Conservation (phyloP, 2,888 invertebrate genomes). For the Amphipyra tragopoginis region DNA sequence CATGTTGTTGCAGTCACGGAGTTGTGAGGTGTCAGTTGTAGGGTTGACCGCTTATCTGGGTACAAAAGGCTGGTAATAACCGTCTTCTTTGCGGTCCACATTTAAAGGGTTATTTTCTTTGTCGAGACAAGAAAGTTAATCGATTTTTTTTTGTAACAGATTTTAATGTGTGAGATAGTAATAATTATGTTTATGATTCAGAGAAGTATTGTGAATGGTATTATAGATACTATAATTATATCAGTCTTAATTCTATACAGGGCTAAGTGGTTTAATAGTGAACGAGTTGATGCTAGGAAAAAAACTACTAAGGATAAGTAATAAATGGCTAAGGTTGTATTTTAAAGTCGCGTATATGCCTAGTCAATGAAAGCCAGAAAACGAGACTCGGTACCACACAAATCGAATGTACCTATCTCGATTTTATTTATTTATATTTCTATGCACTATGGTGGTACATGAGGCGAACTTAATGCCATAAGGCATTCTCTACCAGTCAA, state of each 20-base stretch:
- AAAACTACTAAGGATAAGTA: too few relatives aligned
- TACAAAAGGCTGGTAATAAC: slow-evolving; percentile 65
- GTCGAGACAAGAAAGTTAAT: slow-evolving; percentile 67
- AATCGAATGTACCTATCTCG: too few relatives aligned
- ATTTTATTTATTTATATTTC: too few relatives aligned
- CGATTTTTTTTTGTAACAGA: slow-evolving; percentile 52
- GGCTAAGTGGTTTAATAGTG: not conserved
- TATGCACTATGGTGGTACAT: too few relatives aligned
- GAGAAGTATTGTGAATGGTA: slow-evolving; percentile 1
- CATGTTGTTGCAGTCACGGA: slow-evolving; percentile 80
- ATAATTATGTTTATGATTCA: slow-evolving; percentile 25
- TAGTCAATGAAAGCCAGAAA: too few relatives aligned
- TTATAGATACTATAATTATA: slow-evolving; percentile 28
- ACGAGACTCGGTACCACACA: too few relatives aligned
- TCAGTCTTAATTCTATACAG: not conserved
- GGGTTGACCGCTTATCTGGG: slow-evolving; percentile 84
- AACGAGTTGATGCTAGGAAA: not conserved
- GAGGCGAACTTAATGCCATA: too few relatives aligned
- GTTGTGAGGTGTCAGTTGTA: slow-evolving; percentile 83
- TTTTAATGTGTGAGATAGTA: slow-evolving; percentile 39
- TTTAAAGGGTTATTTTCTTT: slow-evolving; percentile 77
- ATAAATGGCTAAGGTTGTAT: too few relatives aligned
- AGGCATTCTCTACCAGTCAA: too few relatives aligned
- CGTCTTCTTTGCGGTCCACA: slow-evolving; percentile 68
- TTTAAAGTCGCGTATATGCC: too few relatives aligned